Base-by-base conservation (phyloP, 2,113 vertebrate species). In the Chloroceryle aenea region DNA sequence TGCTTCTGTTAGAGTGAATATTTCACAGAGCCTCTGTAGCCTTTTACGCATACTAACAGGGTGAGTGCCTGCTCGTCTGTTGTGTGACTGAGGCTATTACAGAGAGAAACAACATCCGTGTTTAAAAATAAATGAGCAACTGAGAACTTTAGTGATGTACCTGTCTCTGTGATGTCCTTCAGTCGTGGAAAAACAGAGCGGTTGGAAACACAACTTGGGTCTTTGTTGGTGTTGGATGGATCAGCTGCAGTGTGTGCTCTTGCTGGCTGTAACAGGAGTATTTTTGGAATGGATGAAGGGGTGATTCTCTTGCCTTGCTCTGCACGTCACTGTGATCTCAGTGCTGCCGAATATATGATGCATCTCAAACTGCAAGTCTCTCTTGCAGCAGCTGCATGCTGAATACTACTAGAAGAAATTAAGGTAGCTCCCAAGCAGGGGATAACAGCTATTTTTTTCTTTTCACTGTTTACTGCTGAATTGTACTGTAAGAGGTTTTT, bases 261-360 rank as follows among this genome's bases (percentile, higher is more conserved):
- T 10, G 29, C 74, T 84, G 56, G 61, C 89, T 72, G 87, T 79
- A 78, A 26, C 53, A 86, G 90, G 72, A 94, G 43, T 89, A 73
- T 89, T 87, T 94, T 95, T 68, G 92, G 92, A 91, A 87, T 48
- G 85, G 80, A 80, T 75, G 75, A 86, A 94, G 62, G 77, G 90
- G 87, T 76, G 90, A 95, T 95, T 91, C 92, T 95, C 87, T 72
- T 64, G 84, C 72, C 84, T 88, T 42, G 92, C 80, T 79, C 86
- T 84, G 84, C 87, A 89, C 90, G 90, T 96, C 94, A 95, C 87
- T 93, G 76, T 95, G 94, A 96, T 88, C 95, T 95, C 95, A 89
- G 64, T 47, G 77, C 87, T 95, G 95, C 90, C 18, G 87, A 93
- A 75, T 86, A 72, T 79, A 74, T 61, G 73, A 84, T 80, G 90